These are phyloP conservation scores for Proisotoma minuta DNA, from an alignment of 2,888 invertebrate species.

Conservation along the genomic window DNA sequence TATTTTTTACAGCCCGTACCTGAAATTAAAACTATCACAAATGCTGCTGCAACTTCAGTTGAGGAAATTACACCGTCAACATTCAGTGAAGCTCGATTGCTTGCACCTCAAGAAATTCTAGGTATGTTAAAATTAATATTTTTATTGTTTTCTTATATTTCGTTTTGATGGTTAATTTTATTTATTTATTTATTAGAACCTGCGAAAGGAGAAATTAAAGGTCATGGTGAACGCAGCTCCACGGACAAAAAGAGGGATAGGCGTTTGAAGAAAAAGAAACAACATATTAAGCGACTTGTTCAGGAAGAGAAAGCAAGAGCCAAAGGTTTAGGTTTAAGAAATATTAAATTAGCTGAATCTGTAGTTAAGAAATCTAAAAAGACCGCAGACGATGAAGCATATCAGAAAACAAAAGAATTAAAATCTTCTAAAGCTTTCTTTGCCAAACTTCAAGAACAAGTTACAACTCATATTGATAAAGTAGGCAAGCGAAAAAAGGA, in stretches of 20 bases:
- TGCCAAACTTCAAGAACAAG: constrained; percentile 74
- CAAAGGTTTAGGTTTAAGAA: constrained; percentile 50
- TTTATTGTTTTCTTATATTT: background rate
- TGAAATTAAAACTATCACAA: constrained; percentile 83
- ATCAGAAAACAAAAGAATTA: constrained; percentile 54
- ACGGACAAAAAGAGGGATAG: constrained; percentile 87
- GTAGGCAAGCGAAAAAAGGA: constrained; percentile 52
- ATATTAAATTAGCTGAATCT: constrained; percentile 47
- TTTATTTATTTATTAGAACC: constrained; percentile 50
- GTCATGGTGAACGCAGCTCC: constrained; percentile 71
- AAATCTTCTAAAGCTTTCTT: constrained; percentile 82
- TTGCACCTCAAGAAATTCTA: constrained; percentile 90
- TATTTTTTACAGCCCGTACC: constrained; percentile 61
- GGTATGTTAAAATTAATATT: constrained; percentile 53
- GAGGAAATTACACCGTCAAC: constrained; percentile 93
- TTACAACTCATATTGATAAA: constrained; percentile 53
- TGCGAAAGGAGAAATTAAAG: constrained; percentile 57
- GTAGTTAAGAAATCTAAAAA: constrained; percentile 60
- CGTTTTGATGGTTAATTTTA: background rate
- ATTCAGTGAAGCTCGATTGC: constrained; percentile 73
- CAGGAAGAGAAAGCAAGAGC: constrained; percentile 54
- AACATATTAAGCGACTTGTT: constrained; percentile 54
- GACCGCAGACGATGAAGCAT: constrained; percentile 62
- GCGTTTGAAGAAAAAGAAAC: constrained; percentile 76
- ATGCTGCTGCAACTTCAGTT: constrained; percentile 83